These are phyloP conservation scores for Hypena proboscidalis DNA, from an alignment of 2,888 invertebrate species.

Conservation along the genomic window DNA sequence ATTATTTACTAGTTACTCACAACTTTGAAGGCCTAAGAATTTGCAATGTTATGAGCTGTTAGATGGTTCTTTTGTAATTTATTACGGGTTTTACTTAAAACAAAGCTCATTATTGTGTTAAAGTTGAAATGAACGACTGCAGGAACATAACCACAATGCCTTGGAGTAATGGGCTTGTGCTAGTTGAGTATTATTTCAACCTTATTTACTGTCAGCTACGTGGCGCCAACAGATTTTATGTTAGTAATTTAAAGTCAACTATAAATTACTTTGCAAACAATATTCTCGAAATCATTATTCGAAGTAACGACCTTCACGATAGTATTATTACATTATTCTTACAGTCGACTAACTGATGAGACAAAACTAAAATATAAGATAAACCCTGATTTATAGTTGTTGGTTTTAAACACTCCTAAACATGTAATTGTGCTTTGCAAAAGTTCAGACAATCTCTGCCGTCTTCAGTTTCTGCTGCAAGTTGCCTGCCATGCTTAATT, in stretches of 20 bases:
- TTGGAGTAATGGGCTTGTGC: slow-evolving; percentile 2
- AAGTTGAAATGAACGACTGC: not conserved
- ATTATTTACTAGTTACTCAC: slow-evolving; percentile 42
- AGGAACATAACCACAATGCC: slow-evolving; percentile 1
- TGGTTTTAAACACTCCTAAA: not conserved
- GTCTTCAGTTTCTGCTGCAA: no score
- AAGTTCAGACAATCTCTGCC: no score
- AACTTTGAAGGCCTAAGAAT: not conserved
- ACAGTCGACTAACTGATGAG: not conserved
- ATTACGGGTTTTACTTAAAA: slow-evolving; percentile 7
- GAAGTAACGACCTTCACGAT: no score
- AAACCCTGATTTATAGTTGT: no score
- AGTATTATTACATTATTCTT: no score
- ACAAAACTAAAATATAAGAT: no score
- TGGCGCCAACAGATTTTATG: slow-evolving; percentile 7
- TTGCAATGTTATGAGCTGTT: slow-evolving; percentile 8
- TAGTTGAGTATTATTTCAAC: slow-evolving; percentile 7
- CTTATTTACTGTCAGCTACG: slow-evolving; percentile 7
- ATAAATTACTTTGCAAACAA: not conserved
- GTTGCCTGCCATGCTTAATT: no score
- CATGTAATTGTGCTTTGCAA: not conserved
- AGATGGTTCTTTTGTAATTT: slow-evolving; percentile 1
- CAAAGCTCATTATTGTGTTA: slow-evolving; percentile 1
- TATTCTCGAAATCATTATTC: not conserved
- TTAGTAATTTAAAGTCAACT: slow-evolving; percentile 1